A percentile compares a stretch with the other conserved stretches of the same genome.
Conservation (phyloP, 2,888 invertebrate genomes). For the Scaptomyza reducta region DNA sequence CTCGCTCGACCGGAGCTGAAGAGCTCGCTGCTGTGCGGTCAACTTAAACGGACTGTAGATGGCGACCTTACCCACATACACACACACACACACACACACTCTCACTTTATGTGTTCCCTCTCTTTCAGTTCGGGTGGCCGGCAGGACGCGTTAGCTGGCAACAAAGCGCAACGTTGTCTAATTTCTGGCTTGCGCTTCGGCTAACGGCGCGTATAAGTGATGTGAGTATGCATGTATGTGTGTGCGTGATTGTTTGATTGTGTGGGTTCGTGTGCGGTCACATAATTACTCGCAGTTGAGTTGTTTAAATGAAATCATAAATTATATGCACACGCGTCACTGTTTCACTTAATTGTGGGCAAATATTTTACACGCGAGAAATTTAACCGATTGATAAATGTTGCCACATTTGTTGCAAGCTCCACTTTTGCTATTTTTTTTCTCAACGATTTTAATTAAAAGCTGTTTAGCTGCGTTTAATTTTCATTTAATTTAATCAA, state of each 20-base stretch:
- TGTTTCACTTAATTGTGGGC: constrained; percentile 67
- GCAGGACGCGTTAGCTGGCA: constrained; percentile 22
- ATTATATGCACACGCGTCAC: constrained; percentile 62
- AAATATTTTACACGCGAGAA: constrained; percentile 65
- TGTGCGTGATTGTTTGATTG: constrained; percentile 10
- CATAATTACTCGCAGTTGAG: constrained; percentile 75
- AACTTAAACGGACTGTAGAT: constrained; percentile 52
- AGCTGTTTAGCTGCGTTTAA: constrained; percentile 3
- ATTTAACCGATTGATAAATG: constrained; percentile 60
- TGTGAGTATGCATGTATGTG: constrained; percentile 27
- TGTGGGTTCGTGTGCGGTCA: constrained; percentile 41
- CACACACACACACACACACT: no score
- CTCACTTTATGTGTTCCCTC: no score
- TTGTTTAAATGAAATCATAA: constrained; percentile 76
- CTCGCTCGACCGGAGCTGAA: constrained; percentile 17
- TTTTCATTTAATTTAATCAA: constrained; percentile 17
- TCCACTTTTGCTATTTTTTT: neutral
- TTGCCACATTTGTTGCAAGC: constrained; percentile 10
- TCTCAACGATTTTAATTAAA: neutral
- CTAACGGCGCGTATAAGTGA: constrained; percentile 53
- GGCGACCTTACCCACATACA: constrained; percentile 27
- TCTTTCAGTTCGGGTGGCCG: neutral
- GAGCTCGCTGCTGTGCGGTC: constrained; percentile 48
- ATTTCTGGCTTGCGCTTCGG: constrained; percentile 31
- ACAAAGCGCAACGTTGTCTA: constrained; percentile 52